These are phyloP conservation scores for Vipera ursinii DNA, from an alignment of 2,797 vertebrate species.

Conservation along the genomic window DNA sequence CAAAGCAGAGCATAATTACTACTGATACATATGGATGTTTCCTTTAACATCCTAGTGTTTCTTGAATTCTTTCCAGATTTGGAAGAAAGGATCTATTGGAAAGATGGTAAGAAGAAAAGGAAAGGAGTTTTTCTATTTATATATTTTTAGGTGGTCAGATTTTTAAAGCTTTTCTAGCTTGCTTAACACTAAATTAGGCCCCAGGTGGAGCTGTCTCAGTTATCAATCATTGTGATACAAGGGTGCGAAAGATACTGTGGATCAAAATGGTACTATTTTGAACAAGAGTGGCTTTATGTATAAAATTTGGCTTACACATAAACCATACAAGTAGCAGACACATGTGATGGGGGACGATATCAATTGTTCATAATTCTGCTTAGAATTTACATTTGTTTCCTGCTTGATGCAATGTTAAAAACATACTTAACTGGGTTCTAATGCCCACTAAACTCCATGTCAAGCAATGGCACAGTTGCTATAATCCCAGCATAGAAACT, in stretches of 20 bases:
- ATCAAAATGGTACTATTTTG: neutral
- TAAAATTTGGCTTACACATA: neutral
- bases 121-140: conserved; percentile 47
- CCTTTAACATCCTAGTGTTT: conserved; percentile 65
- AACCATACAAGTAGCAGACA: neutral
- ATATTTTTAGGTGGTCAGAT: neutral
- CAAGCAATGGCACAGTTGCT: neutral
- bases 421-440: neutral
- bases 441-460: neutral
- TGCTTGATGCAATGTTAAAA: neutral
- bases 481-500: neutral
- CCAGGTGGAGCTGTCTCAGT: conserved; percentile 48
- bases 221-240: conserved; percentile 43
- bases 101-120: conserved; percentile 48
- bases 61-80: conserved; percentile 69
- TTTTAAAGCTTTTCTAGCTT: conserved; percentile 55
- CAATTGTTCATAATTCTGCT: neutral
- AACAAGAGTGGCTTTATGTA: neutral
- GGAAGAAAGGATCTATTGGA: conserved; percentile 56
- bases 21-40: conserved; percentile 72
- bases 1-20: conserved; percentile 68
- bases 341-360: neutral
- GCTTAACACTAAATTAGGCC: conserved; percentile 49
- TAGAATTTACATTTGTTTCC: neutral
- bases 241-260: neutral